phyloP scores from a whole-genome alignment of 37 sponge, comb jelly and placozoan species.

The Halisarca cf. caerulea region DNA sequence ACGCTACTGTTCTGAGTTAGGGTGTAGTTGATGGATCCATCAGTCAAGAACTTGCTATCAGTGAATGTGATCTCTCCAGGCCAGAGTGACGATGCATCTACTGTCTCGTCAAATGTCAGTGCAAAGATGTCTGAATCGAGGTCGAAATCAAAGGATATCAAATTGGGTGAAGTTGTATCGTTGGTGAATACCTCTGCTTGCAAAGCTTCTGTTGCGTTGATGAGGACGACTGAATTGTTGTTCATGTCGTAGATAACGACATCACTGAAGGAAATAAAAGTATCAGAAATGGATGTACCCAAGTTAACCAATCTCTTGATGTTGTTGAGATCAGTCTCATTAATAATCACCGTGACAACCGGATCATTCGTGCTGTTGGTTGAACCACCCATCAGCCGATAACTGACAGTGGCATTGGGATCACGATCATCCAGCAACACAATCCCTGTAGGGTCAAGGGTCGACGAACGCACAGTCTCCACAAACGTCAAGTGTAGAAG shows the following conservation, averaged over 20 bases:
- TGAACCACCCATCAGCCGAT: conserved; percentile 51
- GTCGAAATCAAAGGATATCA: conserved; percentile 70
- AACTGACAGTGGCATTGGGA: conserved; percentile 35
- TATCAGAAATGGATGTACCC: conserved; percentile 57
- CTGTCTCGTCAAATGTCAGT: conserved; percentile 83
- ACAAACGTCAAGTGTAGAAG: conserved; percentile 70
- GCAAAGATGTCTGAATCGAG: conserved; percentile 46
- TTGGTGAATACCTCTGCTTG: conserved; percentile 58
- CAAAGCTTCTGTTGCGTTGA: conserved; percentile 43
- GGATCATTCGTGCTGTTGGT: conserved; percentile 48
- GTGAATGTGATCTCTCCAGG: conserved; percentile 42
- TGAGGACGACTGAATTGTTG: conserved; percentile 47
- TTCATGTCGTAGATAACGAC: conserved; percentile 73
- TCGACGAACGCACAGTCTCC: conserved; percentile 69
- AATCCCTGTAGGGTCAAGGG: conserved; percentile 62
- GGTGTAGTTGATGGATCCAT: conserved; percentile 34
- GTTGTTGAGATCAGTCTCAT: conserved; percentile 65
- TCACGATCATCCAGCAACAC: conserved; percentile 30
- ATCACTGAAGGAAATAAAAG: conserved; percentile 45
- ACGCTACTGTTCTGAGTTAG: conserved; percentile 46
- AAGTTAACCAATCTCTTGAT: conserved; percentile 74
- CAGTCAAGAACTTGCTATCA: not conserved
- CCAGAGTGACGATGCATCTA: conserved; percentile 46
- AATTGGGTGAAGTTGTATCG: conserved; percentile 64
- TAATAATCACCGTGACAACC: conserved; percentile 45